These are phyloP conservation scores for Hemitrygon akajei DNA, from an alignment of 2,797 vertebrate species.

Conservation along the genomic window DNA sequence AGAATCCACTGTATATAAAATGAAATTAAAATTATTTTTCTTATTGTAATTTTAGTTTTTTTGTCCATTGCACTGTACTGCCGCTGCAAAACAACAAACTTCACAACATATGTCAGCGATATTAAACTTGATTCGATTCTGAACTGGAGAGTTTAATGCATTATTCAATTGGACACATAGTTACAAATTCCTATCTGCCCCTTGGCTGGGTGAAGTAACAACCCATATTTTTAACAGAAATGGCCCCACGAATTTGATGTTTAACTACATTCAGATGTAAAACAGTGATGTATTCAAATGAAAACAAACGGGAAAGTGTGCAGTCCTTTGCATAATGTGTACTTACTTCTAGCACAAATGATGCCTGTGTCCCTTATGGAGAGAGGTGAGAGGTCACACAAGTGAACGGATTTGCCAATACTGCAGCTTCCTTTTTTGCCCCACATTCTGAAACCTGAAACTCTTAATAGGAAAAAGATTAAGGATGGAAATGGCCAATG, in stretches of 20 bases:
- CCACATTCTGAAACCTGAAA: conserved; percentile 31
- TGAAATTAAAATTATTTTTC: too few relatives aligned
- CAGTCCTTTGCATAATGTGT: conserved; percentile 24
- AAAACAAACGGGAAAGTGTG: conserved; percentile 27
- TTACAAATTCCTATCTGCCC: neutral
- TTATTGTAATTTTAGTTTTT: too few relatives aligned
- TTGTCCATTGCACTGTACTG: too few relatives aligned
- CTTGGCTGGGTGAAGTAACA: conserved; percentile 14
- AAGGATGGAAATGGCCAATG: conserved; percentile 3
- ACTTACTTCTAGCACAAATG: conserved; percentile 6
- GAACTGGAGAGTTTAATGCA: neutral
- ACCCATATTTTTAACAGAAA: conserved; percentile 11
- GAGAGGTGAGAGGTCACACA: conserved; percentile 16
- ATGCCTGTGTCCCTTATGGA: conserved; percentile 32
- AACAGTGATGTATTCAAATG: conserved; percentile 29
- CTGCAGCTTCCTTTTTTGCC: conserved; percentile 23
- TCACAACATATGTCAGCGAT: too few relatives aligned
- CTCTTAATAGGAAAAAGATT: conserved; percentile 21
- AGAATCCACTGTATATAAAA: too few relatives aligned
- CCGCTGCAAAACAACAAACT: too few relatives aligned
- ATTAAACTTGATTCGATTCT: too few relatives aligned
- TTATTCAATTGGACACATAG: neutral
- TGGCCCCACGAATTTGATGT: neutral
- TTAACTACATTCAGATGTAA: conserved; percentile 29
- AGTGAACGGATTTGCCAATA: conserved; percentile 18